Evolutionary conservation across 2,113 vertebrate species (phyloP), one percentile per base, ranked within the genome.

Genomic region (Entelurus aequoreus): DNA sequence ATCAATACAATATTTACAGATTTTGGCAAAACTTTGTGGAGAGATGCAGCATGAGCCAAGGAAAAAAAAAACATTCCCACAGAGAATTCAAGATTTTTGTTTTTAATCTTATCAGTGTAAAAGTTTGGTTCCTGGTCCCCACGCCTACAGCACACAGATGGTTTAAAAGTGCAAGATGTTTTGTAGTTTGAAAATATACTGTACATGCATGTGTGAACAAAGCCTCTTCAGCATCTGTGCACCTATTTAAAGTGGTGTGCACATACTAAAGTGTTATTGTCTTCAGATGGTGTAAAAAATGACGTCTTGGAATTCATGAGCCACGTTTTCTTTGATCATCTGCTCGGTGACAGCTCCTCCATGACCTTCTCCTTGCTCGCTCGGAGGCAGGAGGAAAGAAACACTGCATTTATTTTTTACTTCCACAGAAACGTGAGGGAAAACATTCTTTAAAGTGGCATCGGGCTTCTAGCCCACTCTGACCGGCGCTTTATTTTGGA

Each of bases 361-460:
- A 48, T 71, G 64, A 46, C 72, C 69, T 64, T 68, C 38, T 69
- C 48, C 60, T 52, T 61, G 54, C 57, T 44, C 53, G 51, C 62
- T 65, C 55, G 47, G 40, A 9, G 63, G 74, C 63, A 63, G 68
- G 48, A 9, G 42, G 52, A 58, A 55, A 48, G 68, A 71, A 72
- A 73, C 74, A 70, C 54, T 53, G 53, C 44, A 63, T 76, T 78
- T 78, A 9, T 69, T 70, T 50, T 64, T 65, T 46, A 68, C 51
- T 71, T 65, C 72, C 72, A 86, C 75, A 81, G 70, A 73, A 61
- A 68, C 50, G 62, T 67, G 49, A 72, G 42, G 36, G 64, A 74
- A 85, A 83, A 81, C 65, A 74, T 51, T 69, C 62, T 80, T 77
- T 73, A 79, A 84, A 77, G 74, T 57, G 74, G 83, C 66, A 84